These are phyloP conservation scores for Bothrops jararaca DNA, from an alignment of 2,113 vertebrate genomes.

Conservation along the genomic window DNA sequence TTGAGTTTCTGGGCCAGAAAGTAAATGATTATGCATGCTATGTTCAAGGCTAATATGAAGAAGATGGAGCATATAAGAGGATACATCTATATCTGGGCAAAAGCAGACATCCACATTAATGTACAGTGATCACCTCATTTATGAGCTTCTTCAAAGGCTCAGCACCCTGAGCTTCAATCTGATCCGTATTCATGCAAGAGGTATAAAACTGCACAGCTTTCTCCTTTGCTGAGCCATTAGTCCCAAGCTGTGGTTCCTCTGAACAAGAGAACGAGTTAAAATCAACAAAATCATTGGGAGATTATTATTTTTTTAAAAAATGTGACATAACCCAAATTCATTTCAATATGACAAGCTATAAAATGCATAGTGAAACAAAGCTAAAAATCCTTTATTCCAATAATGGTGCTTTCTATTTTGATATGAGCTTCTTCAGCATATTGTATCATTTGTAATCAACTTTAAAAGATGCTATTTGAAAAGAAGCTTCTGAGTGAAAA, in stretches of 20 bases:
- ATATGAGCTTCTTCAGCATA: background rate
- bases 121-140: conserved; percentile 72
- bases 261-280: conserved; percentile 2
- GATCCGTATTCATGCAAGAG: conserved; percentile 80
- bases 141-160: conserved; percentile 78
- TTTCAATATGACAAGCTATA: background rate
- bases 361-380: background rate
- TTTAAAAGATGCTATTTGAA: background rate
- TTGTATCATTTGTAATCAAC: background rate
- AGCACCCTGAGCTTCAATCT: conserved; percentile 72
- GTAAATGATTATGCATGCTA: background rate
- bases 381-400: background rate
- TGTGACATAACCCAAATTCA: background rate
- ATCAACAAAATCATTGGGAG: background rate
- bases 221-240: conserved; percentile 67
- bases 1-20: background rate
- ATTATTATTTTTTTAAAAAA: background rate
- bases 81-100: background rate
- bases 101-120: background rate
- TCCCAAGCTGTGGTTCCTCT: conserved; percentile 64
- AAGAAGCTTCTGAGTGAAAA: background rate
- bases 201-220: conserved; percentile 82
- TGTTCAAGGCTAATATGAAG: background rate
- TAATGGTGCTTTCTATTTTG: background rate
- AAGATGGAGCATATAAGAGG: background rate